phyloP scores from a whole-genome alignment of 30 jellyfish, hydroid and myxozoan species.

The Pelagia noctiluca region DNA sequence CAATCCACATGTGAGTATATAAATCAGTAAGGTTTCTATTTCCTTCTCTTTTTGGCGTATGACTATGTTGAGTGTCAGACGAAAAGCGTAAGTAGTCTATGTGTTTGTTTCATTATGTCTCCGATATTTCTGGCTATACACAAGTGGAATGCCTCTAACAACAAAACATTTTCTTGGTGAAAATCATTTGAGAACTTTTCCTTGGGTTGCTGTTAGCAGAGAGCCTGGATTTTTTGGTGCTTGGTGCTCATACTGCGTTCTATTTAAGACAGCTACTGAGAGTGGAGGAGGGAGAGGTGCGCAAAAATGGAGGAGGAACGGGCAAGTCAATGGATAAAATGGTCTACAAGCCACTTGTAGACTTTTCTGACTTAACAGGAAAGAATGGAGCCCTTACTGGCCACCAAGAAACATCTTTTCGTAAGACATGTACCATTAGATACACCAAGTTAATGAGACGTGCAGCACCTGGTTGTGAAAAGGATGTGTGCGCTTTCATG shows the following conservation, averaged over 20 bases:
- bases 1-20: no score
- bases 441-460: constrained; percentile 18
- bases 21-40: no score
- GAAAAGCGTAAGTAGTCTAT: no score
- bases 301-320: constrained; percentile 22
- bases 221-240: constrained; percentile 28
- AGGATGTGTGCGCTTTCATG: constrained; percentile 15
- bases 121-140: no score
- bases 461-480: constrained; percentile 40
- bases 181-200: constrained; percentile 27
- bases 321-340: constrained; percentile 32
- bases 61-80: no score
- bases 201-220: constrained; percentile 48
- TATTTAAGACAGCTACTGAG: not conserved
- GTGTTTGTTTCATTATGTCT: no score
- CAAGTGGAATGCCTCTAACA: constrained; percentile 9
- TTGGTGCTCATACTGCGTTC: constrained; percentile 34
- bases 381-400: constrained; percentile 35
- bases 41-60: no score
- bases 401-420: constrained; percentile 22
- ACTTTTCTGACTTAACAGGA: constrained; percentile 25
- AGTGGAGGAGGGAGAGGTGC: constrained; percentile 48
- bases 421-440: constrained; percentile 13
- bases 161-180: constrained; percentile 26
- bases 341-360: constrained; percentile 38